A percentile compares a stretch with the other conserved stretches of the same genome.
These are phyloP conservation scores for Agelaius phoeniceus DNA, from an alignment of 2,113 vertebrate genomes.

Conservation along the genomic window DNA sequence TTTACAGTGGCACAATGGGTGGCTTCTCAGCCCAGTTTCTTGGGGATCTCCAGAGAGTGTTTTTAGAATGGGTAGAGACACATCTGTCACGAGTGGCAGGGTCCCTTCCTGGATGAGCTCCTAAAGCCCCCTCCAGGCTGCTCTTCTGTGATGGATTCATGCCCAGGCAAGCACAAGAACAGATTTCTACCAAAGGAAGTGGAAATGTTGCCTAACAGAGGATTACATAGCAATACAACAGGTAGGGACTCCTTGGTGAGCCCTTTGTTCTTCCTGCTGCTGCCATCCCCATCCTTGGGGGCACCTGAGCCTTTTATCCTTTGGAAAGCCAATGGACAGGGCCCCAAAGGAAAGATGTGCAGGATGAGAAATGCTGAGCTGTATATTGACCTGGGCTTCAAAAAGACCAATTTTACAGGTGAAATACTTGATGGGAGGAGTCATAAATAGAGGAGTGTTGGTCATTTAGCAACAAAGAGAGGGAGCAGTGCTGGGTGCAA, in stretches of 20 bases:
- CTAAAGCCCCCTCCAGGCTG: background rate
- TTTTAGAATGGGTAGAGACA: background rate
- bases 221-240: accelerated
- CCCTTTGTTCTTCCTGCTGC: background rate
- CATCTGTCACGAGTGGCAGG: background rate
- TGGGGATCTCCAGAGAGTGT: background rate
- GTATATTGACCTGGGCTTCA: background rate
- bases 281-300: background rate
- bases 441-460: background rate
- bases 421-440: background rate
- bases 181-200: background rate
- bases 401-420: background rate
- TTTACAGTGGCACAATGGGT: background rate
- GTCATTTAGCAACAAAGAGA: accelerated
- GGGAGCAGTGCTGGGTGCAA: accelerated
- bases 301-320: background rate
- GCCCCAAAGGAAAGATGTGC: accelerated
- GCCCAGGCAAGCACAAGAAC: background rate
- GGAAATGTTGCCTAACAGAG: background rate
- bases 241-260: background rate
- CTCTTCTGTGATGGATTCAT: background rate
- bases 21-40: background rate
- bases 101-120: background rate
- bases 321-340: background rate
- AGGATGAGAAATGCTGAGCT: background rate